Evolutionary conservation across 2,888 invertebrate genomes (phyloP), one percentile per base, ranked within the genome.

Genomic region (Petrophora chlorosata): DNA sequence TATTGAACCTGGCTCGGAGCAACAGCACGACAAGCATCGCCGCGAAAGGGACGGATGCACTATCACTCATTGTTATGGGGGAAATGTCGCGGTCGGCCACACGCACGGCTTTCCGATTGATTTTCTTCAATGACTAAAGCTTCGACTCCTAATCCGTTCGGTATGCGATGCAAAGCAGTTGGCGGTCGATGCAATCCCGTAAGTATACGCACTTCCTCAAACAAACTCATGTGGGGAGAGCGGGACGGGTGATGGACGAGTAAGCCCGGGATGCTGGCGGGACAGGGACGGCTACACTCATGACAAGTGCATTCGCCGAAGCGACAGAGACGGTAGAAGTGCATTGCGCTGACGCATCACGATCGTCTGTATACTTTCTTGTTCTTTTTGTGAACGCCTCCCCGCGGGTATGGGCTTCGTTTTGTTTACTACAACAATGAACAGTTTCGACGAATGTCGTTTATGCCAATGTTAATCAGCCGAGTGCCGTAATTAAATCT

Each of bases 51-150:
- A 88, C 82, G 80, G 82, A 80, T 80, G 80, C 76, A 83, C 86
- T 85, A 81, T 82, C 85, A 85, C 85, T 85, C 84, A 87, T 87
- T 85, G 86, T 85, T 85, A 87, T 86, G 86, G 81, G 76, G 73
- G 76, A 79, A 79, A 79, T 79, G 87, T 88, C 85, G 83, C 80
- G 40, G 28, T 9, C 46, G 82, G 75, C 85, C 85, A 81, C 86
- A 84, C 86, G 79, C 84, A 73, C 70, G 60, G 69, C 68, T 63
- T 61, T 56, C 58, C 67, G 64, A 73, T 70, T 61, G 67, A 71
- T 77, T 78, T 70, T 70, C 76, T 70, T 76, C 73, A 69, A 70
- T 70, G 75, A 73, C 78, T 76, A 72, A 79, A 71, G 70, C 70
- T 74, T 72, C 62, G 70, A 61, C 66, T 75, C 73, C 79, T 82